Conservation (phyloP, 2,797 vertebrate genomes). For the Crotalus adamanteus region DNA sequence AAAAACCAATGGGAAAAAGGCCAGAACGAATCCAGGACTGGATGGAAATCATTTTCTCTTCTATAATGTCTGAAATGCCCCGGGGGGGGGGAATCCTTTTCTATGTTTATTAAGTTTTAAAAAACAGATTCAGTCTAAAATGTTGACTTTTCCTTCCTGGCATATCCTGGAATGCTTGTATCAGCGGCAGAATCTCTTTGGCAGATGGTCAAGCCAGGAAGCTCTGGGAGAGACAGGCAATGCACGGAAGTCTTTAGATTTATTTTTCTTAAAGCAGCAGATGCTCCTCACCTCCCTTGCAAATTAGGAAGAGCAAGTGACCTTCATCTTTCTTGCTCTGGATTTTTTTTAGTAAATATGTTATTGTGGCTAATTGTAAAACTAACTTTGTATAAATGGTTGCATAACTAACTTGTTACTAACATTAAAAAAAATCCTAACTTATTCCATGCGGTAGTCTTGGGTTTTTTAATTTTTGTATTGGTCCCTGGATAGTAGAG, state of each 20-base stretch:
- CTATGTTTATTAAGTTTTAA: neutral
- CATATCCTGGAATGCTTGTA: neutral
- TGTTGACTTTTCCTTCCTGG: neutral
- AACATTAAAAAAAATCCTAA: neutral
- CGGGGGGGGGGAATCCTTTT: neutral
- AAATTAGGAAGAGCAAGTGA: neutral
- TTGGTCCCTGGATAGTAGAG: neutral
- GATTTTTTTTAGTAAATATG: neutral
- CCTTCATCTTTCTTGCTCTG: too few species aligned
- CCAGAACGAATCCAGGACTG: neutral
- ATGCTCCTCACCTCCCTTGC: neutral
- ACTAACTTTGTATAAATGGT: neutral
- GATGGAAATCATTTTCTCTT: neutral
- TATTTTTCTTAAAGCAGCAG: neutral
- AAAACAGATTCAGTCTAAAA: neutral
- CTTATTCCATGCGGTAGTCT: neutral
- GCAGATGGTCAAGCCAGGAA: neutral
- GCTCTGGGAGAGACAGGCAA: fast-evolving
- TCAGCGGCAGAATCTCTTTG: neutral
- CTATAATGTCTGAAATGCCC: neutral
- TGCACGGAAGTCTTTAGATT: neutral
- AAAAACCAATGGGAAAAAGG: neutral
- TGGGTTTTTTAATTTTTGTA: neutral
- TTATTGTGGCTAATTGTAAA: neutral
- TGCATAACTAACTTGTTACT: neutral